These are phyloP conservation scores for Acanthochromis polyacanthus DNA, from an alignment of 2,113 vertebrate species.

Conservation along the genomic window DNA sequence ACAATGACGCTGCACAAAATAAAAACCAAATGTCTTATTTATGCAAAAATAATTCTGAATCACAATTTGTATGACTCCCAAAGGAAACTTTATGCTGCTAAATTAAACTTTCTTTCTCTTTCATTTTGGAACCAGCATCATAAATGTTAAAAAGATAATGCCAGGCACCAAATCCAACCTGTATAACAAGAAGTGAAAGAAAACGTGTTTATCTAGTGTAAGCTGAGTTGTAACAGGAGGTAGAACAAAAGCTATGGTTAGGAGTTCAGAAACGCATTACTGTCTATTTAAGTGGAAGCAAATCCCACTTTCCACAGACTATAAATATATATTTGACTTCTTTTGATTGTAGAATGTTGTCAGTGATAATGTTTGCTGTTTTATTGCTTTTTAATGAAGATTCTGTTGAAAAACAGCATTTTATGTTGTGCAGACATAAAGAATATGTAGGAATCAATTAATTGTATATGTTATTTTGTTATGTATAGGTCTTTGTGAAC, in stretches of 20 bases:
- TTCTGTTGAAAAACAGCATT: neutral
- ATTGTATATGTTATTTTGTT: neutral
- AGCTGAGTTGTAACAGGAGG: neutral
- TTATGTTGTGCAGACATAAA: neutral
- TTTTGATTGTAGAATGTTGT: conserved; percentile 6
- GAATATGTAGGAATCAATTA: conserved; percentile 3
- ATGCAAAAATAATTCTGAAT: neutral
- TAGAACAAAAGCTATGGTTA: conserved; percentile 4
- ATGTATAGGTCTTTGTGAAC: conserved; percentile 40
- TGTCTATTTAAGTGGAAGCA: neutral
- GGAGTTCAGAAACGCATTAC: neutral
- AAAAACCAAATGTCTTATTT: neutral
- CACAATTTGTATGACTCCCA: neutral
- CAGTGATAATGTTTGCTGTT: neutral
- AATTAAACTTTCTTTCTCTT: neutral
- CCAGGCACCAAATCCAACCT: neutral
- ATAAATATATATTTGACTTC: neutral
- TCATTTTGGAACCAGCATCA: neutral
- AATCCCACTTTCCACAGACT: neutral
- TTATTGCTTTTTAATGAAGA: conserved; percentile 19
- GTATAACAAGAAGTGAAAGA: conserved; percentile 3
- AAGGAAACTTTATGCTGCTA: neutral
- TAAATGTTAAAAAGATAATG: neutral
- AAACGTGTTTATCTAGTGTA: conserved; percentile 13
- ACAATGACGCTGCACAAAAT: neutral